phyloP scores from a whole-genome alignment of 2,113 vertebrate species.

The Bostrychus sinensis region DNA sequence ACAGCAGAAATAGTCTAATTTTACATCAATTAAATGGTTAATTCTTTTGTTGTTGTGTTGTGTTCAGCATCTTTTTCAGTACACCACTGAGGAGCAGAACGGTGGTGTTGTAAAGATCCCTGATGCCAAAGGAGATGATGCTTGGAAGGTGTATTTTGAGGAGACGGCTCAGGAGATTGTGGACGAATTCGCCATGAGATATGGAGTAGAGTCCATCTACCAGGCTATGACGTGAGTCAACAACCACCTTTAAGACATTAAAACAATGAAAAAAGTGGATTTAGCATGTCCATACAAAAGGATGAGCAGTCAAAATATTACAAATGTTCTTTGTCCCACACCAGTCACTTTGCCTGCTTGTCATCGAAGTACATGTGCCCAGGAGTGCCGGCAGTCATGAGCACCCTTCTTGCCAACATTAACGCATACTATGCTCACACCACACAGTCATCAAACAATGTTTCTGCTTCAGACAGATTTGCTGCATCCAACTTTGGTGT shows the following conservation, averaged over 20 bases:
- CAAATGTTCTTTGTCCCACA: conserved; percentile 14
- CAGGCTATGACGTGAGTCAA: conserved; percentile 98
- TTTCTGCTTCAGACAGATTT: conserved; percentile 95
- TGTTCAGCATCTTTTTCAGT: conserved; percentile 93
- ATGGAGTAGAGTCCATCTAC: conserved; percentile 97
- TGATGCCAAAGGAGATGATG: conserved; percentile 94
- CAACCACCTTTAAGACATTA: too few species aligned
- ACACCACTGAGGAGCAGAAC: conserved; percentile 94
- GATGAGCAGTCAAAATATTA: neutral
- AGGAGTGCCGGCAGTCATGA: conserved; percentile 96
- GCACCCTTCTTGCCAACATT: conserved; percentile 97
- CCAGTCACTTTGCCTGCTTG: conserved; percentile 96
- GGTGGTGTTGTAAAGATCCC: conserved; percentile 93
- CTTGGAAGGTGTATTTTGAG: conserved; percentile 98
- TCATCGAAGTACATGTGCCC: conserved; percentile 99
- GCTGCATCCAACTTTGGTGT: conserved; percentile 98
- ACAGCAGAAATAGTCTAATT: neutral
- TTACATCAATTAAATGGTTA: neutral
- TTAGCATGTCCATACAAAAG: too few species aligned
- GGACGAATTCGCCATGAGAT: conserved; percentile 98
- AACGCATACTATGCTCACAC: conserved; percentile 98
- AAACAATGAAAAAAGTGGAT: too few species aligned
- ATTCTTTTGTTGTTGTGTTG: neutral
- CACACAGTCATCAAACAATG: conserved; percentile 92
- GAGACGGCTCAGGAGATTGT: conserved; percentile 97